A percentile compares a stretch with the other conserved stretches of the same genome.
These are phyloP conservation scores for Lypha dubia DNA, from an alignment of 2,888 invertebrate species.

Conservation along the genomic window DNA sequence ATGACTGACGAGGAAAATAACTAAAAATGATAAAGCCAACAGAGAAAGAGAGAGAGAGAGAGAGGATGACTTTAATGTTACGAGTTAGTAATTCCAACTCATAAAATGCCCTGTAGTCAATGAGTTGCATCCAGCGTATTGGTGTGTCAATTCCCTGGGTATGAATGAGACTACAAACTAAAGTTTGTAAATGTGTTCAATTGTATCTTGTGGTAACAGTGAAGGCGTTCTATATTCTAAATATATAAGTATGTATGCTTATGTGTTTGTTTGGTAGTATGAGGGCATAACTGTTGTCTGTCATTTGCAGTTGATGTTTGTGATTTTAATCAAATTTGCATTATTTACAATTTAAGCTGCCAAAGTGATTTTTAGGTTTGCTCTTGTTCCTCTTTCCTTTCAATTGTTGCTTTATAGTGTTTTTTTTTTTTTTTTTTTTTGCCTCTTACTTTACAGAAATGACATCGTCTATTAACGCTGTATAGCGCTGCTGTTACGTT, in stretches of 20 bases:
- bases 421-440: too few species aligned
- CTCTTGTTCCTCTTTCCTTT: slow-evolving; percentile 31
- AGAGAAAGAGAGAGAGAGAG: too few species aligned
- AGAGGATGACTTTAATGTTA: slow-evolving; percentile 48
- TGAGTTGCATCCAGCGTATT: slow-evolving; percentile 69
- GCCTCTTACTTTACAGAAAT: slow-evolving; percentile 9
- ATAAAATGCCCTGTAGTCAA: slow-evolving; percentile 62
- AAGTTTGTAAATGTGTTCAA: neutral
- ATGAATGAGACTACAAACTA: neutral
- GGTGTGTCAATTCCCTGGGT: slow-evolving; percentile 44
- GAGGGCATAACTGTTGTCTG: slow-evolving; percentile 48
- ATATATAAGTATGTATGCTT: slow-evolving; percentile 6
- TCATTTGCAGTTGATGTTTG: slow-evolving; percentile 70
- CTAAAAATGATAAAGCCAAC: slow-evolving; percentile 17
- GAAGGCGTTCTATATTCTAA: slow-evolving; percentile 12
- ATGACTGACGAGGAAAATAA: slow-evolving; percentile 35
- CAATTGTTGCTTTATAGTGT: slow-evolving; percentile 11
- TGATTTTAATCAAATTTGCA: slow-evolving; percentile 76
- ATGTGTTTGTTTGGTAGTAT: slow-evolving; percentile 10
- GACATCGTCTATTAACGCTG: slow-evolving; percentile 50
- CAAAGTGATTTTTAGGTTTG: slow-evolving; percentile 63
- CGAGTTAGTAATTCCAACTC: slow-evolving; percentile 11
- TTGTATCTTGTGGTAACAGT: slow-evolving; percentile 34
- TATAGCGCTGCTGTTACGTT: slow-evolving; percentile 25
- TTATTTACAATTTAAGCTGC: slow-evolving; percentile 75